Conservation (phyloP, 2,888 invertebrate genomes). For the Diachrysia chrysitis region DNA sequence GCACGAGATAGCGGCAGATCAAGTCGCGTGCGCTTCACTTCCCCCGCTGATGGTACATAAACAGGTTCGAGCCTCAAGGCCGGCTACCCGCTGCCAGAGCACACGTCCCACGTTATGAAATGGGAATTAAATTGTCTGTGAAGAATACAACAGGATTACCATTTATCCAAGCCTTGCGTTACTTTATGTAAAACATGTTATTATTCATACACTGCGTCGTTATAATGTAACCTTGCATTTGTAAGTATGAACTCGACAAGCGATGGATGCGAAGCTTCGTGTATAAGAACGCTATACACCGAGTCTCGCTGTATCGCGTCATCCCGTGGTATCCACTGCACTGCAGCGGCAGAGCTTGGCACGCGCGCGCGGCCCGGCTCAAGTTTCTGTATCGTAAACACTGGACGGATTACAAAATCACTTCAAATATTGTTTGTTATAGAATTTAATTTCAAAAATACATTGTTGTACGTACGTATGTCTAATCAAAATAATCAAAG, state of each 20-base stretch:
- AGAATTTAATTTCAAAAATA: conserved; percentile 17
- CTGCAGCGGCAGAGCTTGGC: conserved; percentile 65
- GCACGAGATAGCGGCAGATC: conserved; percentile 50
- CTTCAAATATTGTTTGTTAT: conserved; percentile 18
- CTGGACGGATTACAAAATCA: conserved; percentile 58
- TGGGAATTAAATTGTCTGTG: conserved; percentile 84
- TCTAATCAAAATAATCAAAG: conserved; percentile 70
- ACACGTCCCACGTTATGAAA: conserved; percentile 77
- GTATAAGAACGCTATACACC: conserved; percentile 5
- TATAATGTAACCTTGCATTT: conserved; percentile 16
- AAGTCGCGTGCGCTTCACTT: conserved; percentile 67
- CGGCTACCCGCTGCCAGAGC: conserved; percentile 53
- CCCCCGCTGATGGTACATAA: conserved; percentile 66
- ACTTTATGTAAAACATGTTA: conserved; percentile 28
- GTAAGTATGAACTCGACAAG: conserved; percentile 24
- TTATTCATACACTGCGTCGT: conserved; percentile 57
- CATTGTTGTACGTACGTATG: conserved; percentile 1
- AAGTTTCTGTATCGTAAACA: conserved; percentile 62
- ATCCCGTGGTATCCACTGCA: conserved; percentile 64
- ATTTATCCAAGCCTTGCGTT: conserved; percentile 57
- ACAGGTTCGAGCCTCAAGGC: conserved; percentile 50
- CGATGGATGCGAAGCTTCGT: conserved; percentile 51
- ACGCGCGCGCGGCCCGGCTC: conserved; percentile 42
- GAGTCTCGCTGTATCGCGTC: conserved; percentile 46
- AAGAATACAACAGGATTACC: conserved; percentile 79